Evolutionary conservation across 2,113 vertebrate species (phyloP).

Genomic region (Numenius arquata): DNA sequence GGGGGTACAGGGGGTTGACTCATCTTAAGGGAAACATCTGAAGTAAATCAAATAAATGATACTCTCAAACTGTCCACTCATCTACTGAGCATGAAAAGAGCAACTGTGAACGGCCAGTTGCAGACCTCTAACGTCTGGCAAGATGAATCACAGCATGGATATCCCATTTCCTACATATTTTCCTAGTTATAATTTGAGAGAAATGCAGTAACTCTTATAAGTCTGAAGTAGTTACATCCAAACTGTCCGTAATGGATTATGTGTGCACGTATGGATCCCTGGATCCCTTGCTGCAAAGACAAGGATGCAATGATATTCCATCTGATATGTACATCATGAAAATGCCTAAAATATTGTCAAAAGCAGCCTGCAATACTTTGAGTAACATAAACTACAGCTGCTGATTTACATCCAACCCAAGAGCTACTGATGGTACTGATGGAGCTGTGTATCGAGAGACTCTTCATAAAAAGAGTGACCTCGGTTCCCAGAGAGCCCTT

Average conservation of each 20-base stretch:
- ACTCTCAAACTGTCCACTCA: neutral
- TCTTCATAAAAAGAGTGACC: neutral
- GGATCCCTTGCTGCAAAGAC: neutral
- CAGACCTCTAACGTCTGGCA: neutral
- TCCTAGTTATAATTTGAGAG: neutral
- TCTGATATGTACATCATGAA: neutral
- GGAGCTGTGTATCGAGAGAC: neutral
- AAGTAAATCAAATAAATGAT: slow-evolving; percentile 1
- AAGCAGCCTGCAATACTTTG: neutral
- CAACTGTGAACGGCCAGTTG: neutral
- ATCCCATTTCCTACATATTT: neutral
- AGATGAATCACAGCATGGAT: neutral
- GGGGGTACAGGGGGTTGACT: neutral
- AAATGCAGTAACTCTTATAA: neutral
- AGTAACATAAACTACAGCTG: neutral
- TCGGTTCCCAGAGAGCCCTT: neutral
- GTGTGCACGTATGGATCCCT: neutral
- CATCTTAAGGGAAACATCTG: neutral
- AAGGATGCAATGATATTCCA: neutral
- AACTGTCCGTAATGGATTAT: neutral
- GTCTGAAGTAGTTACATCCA: neutral
- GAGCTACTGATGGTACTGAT: neutral
- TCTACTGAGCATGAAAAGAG: neutral
- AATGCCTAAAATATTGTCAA: neutral
- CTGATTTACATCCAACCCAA: neutral